Base-by-base conservation (phyloP, 2,113 vertebrate species). In the Eira barbara region DNA sequence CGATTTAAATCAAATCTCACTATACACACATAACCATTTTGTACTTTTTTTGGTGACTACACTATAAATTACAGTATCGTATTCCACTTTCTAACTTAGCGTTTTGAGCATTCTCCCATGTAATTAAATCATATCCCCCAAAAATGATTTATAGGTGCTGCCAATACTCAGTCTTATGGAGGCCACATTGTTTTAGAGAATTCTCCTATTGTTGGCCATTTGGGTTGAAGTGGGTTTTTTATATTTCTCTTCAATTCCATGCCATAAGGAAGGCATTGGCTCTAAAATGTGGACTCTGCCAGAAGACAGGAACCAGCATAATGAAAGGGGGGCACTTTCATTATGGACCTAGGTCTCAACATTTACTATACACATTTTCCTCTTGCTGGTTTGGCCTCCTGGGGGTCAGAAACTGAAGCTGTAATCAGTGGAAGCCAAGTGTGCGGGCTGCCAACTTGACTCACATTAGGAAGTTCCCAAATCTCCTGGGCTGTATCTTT, bases 401-500 rank as follows among this genome's bases (percentile, higher is more conserved):
- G 74, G 52, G 94, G 90, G 80, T 86, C 85, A 88, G 85, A 91
- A 96, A 94, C 82, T 76, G 73, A 89, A 95, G 81, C 94, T 85
- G 5, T 67, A 95, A 86, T 94, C 94, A 87, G 71, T 89, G 55
- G 76, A 92, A 95, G 91, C 96, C 93, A 96, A 97, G 61, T 61
- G 42, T 69, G 12, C 29, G 1, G 10, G 36, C 89, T 96, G 95
- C 97, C 97, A 97, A 76, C 96, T 90, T 86, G 69, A 93, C 90
- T 97, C 85, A 84, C 61, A 87, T 95, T 94, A 98, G 97, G 95
- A 98, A 97, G 94, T 95, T 88, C 94, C 97, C 89, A 94, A 94
- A 65, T 97, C 97, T 96, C 97, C 91, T 89, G 93, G 97, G 95
- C 96, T 96, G 61, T 27, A 89, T 98, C 67, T 97, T 98, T 98